phyloP scores from a whole-genome alignment of 2,888 invertebrate species.

The Coenonympha glycerion region DNA sequence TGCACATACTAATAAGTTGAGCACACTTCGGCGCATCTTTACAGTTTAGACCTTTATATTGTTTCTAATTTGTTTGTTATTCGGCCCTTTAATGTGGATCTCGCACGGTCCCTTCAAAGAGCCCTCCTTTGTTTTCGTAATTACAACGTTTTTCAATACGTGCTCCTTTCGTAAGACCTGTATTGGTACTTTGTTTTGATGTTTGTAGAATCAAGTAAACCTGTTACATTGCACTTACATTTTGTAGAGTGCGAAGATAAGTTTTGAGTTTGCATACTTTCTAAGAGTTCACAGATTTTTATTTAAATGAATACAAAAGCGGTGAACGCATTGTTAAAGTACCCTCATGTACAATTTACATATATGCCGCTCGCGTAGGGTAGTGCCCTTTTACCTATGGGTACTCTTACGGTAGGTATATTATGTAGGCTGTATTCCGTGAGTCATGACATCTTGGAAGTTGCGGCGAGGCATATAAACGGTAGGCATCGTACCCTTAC shows the following conservation, averaged over 20 bases:
- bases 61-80: constrained; percentile 58
- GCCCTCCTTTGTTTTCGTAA: constrained; percentile 51
- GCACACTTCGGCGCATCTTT: constrained; percentile 55
- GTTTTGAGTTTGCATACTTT: too few relatives aligned
- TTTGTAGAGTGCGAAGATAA: neutral
- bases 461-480: constrained; percentile 28
- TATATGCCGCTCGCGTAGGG: too few relatives aligned
- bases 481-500: constrained; percentile 33
- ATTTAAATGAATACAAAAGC: too few relatives aligned
- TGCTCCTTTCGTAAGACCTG: constrained; percentile 39
- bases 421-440: constrained; percentile 2
- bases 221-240: neutral
- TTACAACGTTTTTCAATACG: constrained; percentile 41
- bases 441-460: constrained; percentile 10
- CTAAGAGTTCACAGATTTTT: too few relatives aligned
- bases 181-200: constrained; percentile 24
- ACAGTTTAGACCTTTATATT: constrained; percentile 55
- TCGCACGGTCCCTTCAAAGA: constrained; percentile 43
- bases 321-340: too few relatives aligned
- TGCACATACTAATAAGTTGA: constrained; percentile 42
- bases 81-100: constrained; percentile 64
- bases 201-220: constrained; percentile 15
- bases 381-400: neutral
- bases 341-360: too few relatives aligned
- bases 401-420: neutral